These are phyloP conservation scores for Aegypius monachus DNA, from an alignment of 2,113 vertebrate species.

Conservation along the genomic window DNA sequence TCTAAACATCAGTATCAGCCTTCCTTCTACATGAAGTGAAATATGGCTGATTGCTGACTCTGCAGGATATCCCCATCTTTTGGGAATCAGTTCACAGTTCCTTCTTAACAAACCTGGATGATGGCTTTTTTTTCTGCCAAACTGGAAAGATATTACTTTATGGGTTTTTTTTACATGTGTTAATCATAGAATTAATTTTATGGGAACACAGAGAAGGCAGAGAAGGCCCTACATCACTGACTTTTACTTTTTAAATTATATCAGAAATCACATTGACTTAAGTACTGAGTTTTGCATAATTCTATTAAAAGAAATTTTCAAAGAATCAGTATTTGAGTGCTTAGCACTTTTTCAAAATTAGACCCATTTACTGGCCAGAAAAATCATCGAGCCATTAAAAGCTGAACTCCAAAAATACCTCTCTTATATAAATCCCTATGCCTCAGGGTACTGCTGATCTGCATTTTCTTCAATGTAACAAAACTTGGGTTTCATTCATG, in stretches of 20 bases:
- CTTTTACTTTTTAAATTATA: background rate
- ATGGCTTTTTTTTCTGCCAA: background rate
- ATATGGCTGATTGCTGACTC: background rate
- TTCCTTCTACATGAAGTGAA: background rate
- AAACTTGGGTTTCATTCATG: background rate
- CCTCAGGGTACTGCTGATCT: background rate
- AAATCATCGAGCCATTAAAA: background rate
- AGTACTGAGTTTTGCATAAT: background rate
- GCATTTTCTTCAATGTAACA: background rate
- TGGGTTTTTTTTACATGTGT: background rate
- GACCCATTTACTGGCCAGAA: background rate
- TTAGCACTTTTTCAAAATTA: background rate
- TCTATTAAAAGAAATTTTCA: conserved; percentile 2
- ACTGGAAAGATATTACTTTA: background rate
- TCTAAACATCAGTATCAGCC: background rate
- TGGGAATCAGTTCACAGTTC: background rate
- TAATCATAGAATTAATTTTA: background rate
- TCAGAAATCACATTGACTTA: background rate
- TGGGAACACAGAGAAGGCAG: background rate
- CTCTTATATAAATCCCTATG: background rate
- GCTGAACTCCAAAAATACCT: background rate
- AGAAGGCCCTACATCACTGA: background rate
- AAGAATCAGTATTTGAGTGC: background rate
- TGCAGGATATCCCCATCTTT: background rate
- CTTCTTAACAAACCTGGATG: background rate